Percentiles rank a stretch among this genome's conserved stretches.
Conservation (phyloP, 2,888 invertebrate species). For the Amblyjoppa fuscipennis region DNA sequence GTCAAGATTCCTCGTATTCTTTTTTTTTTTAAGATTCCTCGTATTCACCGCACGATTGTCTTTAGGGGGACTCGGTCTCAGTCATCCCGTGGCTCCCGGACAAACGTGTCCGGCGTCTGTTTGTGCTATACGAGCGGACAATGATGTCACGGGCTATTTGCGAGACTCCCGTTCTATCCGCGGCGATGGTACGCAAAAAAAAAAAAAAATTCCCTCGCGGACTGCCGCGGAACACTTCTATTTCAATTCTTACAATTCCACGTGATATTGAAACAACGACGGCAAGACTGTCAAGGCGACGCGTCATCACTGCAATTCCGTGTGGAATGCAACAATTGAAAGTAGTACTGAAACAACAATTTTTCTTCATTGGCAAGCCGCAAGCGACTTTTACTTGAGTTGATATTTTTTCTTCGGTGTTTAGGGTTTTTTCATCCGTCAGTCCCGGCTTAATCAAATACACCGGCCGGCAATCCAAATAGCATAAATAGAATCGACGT, state of each 20-base stretch:
- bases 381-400: too few relatives aligned
- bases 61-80: too few relatives aligned
- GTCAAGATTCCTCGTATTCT: background rate
- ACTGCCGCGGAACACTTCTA: too few relatives aligned
- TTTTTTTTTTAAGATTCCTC: background rate
- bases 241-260: too few relatives aligned
- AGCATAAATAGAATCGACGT: background rate
- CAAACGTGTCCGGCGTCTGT: conserved; percentile 19
- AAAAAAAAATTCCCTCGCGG: too few relatives aligned
- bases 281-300: too few relatives aligned
- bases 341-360: too few relatives aligned
- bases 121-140: conserved; percentile 69
- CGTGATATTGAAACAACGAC: too few relatives aligned
- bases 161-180: conserved; percentile 57
- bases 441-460: conserved; percentile 46
- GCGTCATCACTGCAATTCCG: too few relatives aligned
- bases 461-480: background rate
- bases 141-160: conserved; percentile 78
- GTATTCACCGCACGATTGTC: background rate
- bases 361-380: too few relatives aligned
- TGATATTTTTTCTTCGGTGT: too few relatives aligned
- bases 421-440: background rate
- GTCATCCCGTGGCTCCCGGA: conserved; percentile 19
- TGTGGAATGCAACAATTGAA: too few relatives aligned
- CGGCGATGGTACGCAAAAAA: conserved; percentile 34